Evolutionary conservation across 2,888 invertebrate species (phyloP), one percentile per base, ranked within the genome.

Genomic region (Theodoxus fluviatilis): DNA sequence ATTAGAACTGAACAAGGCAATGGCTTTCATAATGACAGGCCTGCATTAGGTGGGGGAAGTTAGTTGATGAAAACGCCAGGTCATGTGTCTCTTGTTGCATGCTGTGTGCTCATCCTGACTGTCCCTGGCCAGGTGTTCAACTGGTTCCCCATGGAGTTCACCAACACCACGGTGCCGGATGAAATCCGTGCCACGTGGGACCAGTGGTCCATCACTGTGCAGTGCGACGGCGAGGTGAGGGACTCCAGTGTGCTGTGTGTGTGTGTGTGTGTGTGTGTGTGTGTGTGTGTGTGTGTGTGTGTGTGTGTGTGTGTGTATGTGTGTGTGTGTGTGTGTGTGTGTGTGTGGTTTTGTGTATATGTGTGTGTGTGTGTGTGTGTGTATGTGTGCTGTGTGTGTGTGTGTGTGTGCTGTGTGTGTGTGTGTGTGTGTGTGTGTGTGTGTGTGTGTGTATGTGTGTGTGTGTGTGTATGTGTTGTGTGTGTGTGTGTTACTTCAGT

Each of bases 181-280:
- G 66, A 59, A n/a, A 67, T 75, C 22, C 40, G 28, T n/a, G 71
- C 69, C 6, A 6, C 25, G 1, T 75, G 75, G 74, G 40, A 47
- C 4, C 65, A 55, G 12, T 70, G 66, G 67, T 70, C 47, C 35
- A 69, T 76, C 12, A 65, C 69, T 22, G 72, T 76, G 1, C 67
- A 38, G 15, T 76, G 76, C 68, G 68, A 70, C 22, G 76, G 76
- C 31, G 75, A 76, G 66, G 76, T 76, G 66, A 67, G 76, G n/a
- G 22, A 52, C 43, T 15, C 18, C 43, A 12, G 7, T 15, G 9
- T 15, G 43, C 43, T 43, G 1, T 18, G 47, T 15, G 9, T 7
- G n/a, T 52, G 52, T 3, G 52, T 52, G 52, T 3, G 52, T 52
- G 52, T 52, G 52, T 52, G 52, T 52, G 52, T 52, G 52, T 52